A percentile compares a stretch with the other conserved stretches of the same genome.
Evolutionary conservation across 2,113 vertebrate species (phyloP).

Genomic region (Atrichornis clamosus): DNA sequence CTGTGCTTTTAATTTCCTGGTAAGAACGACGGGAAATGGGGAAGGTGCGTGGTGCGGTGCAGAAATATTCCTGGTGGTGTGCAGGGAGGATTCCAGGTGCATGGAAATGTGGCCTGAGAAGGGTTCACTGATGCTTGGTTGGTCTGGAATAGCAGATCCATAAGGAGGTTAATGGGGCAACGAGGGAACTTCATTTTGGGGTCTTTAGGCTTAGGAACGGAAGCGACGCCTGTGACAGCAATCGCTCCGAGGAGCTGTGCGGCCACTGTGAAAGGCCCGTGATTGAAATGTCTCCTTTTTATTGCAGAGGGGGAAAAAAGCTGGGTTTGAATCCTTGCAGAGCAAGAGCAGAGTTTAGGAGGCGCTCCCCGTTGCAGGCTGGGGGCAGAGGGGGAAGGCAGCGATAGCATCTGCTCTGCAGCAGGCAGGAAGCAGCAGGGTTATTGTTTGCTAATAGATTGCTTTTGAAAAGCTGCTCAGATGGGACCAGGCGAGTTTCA

Average conservation of each 20-base stretch:
- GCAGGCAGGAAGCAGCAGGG: conserved; percentile 8
- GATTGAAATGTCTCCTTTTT: background rate
- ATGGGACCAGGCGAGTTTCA: conserved; percentile 56
- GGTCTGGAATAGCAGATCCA: background rate
- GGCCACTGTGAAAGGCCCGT: background rate
- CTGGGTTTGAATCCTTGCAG: background rate
- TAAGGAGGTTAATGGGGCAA: conserved; percentile 28
- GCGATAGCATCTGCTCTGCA: background rate
- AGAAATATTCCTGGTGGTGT: background rate
- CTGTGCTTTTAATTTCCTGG: background rate
- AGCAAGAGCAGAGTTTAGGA: background rate
- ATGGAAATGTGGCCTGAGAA: background rate
- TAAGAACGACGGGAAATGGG: background rate
- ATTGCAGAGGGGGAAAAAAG: background rate
- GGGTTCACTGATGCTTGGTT: background rate
- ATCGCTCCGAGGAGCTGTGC: background rate
- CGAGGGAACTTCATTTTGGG: background rate
- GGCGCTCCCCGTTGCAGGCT: background rate
- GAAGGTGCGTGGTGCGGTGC: fast-evolving
- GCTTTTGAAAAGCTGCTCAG: conserved; percentile 62
- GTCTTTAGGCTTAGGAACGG: background rate
- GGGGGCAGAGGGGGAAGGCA: background rate
- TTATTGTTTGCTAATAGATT: conserved; percentile 68
- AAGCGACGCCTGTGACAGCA: background rate
- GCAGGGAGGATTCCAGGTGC: background rate